A percentile compares a stretch with the other conserved stretches of the same genome.
phyloP scores from a whole-genome alignment of 2,888 invertebrate genomes.

The Aromia moschata region DNA sequence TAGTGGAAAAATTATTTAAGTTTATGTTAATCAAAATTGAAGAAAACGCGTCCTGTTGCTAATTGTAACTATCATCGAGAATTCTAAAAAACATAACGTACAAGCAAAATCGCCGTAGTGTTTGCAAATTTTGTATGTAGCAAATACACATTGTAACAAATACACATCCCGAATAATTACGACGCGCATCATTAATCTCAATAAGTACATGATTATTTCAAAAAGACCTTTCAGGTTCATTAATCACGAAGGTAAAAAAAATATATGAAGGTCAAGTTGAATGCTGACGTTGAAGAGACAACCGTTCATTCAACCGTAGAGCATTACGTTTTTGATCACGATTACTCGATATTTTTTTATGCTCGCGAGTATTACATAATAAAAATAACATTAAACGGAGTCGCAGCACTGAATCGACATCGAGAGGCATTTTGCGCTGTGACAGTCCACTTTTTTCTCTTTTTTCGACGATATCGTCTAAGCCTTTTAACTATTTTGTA shows the following conservation, averaged over 20 bases:
- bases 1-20: too few species aligned
- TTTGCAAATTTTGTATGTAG: not conserved
- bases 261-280: constrained; percentile 49
- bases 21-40: too few species aligned
- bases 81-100: too few species aligned
- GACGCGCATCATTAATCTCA: constrained; percentile 57
- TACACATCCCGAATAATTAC: constrained; percentile 51
- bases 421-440: too few species aligned
- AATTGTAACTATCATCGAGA: too few species aligned
- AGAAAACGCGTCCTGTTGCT: too few species aligned
- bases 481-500: too few species aligned
- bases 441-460: too few species aligned
- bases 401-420: not conserved
- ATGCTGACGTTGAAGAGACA: constrained; percentile 41
- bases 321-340: constrained; percentile 42
- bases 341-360: constrained; percentile 26
- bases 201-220: constrained; percentile 59
- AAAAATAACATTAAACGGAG: constrained; percentile 3
- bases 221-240: constrained; percentile 54
- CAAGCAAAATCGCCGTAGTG: not conserved
- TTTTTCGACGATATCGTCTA: too few species aligned
- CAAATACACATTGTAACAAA: constrained; percentile 45
- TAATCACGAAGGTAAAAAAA: constrained; percentile 51
- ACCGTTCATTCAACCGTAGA: constrained; percentile 38
- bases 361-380: not conserved